Conservation (phyloP, 2,113 vertebrate species). For the Hippocampus comes region DNA sequence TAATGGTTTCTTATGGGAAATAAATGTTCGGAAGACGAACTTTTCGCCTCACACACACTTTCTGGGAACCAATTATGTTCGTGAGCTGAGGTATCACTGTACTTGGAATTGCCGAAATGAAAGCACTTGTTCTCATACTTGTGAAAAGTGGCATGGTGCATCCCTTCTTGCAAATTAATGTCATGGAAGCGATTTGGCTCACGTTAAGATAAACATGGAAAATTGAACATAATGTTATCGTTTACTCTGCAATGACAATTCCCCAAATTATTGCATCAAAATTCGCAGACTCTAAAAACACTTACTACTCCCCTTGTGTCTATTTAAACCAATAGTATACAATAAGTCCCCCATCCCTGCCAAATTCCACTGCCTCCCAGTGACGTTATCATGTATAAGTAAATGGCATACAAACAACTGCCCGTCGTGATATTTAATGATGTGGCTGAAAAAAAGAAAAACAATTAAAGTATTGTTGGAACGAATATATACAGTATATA, state of each 20-base stretch:
- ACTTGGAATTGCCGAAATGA: not conserved
- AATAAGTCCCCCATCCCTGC: not conserved
- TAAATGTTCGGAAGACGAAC: too few species aligned
- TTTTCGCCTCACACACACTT: too few species aligned
- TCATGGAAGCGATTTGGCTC: not conserved
- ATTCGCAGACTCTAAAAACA: not conserved
- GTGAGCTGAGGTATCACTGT: too few species aligned
- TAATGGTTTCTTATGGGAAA: too few species aligned
- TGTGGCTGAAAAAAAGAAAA: slow-evolving; percentile 6
- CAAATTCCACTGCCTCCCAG: not conserved
- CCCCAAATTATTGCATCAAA: not conserved
- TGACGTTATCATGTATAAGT: not conserved
- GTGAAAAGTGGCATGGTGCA: not conserved
- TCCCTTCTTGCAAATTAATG: not conserved
- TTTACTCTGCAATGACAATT: not conserved
- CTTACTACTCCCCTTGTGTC: not conserved
- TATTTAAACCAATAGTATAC: not conserved
- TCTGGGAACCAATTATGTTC: too few species aligned
- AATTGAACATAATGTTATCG: not conserved
- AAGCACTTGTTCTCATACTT: not conserved
- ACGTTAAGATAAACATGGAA: not conserved
- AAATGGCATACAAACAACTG: not conserved
- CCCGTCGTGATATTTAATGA: not conserved
- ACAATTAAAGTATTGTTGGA: not conserved
- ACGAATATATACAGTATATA: too few species aligned